phyloP scores from a whole-genome alignment of 2,797 vertebrate genomes.

The Phoebastria nigripes region DNA sequence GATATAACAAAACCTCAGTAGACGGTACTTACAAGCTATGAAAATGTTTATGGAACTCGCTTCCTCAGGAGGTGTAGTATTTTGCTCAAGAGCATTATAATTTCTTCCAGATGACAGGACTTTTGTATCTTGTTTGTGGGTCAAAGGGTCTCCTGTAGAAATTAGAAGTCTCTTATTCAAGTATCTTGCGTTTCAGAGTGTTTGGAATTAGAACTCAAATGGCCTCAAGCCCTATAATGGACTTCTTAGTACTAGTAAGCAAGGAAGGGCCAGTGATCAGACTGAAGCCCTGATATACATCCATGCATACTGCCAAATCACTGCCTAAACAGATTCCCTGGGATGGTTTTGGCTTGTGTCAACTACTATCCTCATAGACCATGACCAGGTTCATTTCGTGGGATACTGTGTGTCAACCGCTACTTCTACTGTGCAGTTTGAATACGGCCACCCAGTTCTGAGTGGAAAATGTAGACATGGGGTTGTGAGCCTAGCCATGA shows the following conservation, averaged over 20 bases:
- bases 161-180: background rate
- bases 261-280: background rate
- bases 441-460: background rate
- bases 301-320: background rate
- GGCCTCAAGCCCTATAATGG: background rate
- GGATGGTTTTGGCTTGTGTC: background rate
- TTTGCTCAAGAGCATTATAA: background rate
- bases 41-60: background rate
- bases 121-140: background rate
- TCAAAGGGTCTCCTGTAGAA: background rate
- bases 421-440: background rate
- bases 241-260: background rate
- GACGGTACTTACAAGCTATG: background rate
- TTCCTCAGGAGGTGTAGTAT: background rate
- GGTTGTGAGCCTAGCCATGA: background rate
- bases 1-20: background rate
- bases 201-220: background rate
- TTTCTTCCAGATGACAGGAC: background rate
- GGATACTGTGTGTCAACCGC: accelerated
- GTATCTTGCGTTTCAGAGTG: background rate
- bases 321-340: background rate
- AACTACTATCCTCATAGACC: background rate
- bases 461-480: background rate
- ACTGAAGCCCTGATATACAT: background rate
- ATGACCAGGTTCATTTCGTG: background rate